phyloP scores from a whole-genome alignment of 2,797 vertebrate genomes.

The Euthynnus affinis region DNA sequence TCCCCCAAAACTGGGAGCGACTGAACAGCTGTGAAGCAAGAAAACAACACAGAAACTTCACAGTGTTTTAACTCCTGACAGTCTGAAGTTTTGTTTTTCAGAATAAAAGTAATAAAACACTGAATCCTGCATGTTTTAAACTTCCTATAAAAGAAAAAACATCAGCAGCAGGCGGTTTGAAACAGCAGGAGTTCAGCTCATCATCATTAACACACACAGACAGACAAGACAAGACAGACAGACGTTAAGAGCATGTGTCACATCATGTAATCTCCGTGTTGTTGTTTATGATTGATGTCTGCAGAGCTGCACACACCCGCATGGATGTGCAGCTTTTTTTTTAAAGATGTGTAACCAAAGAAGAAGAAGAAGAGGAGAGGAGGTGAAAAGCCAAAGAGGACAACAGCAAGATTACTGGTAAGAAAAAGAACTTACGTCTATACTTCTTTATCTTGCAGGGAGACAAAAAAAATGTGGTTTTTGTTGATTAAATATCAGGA shows the following conservation, averaged over 20 bases:
- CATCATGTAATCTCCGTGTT: conserved; percentile 24
- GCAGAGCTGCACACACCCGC: conserved; percentile 4
- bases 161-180: neutral
- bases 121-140: neutral
- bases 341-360: neutral
- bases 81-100: too few relatives aligned
- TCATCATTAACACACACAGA: conserved; percentile 23
- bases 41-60: too few relatives aligned
- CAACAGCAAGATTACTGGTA: neutral
- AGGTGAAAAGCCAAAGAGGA: neutral
- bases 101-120: neutral
- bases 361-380: neutral
- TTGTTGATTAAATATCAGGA: neutral
- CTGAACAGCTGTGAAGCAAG: neutral
- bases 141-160: neutral
- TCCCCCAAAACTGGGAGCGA: neutral
- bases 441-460: neutral
- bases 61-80: too few relatives aligned
- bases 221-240: conserved; percentile 1
- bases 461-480: too few relatives aligned
- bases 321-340: conserved; percentile 11
- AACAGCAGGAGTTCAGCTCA: neutral
- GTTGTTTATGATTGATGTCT: conserved; percentile 36
- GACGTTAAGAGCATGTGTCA: conserved; percentile 25
- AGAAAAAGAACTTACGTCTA: neutral